phyloP scores from a whole-genome alignment of 1,140 invertebrate genomes.

The Drosophila ohnishii region DNA sequence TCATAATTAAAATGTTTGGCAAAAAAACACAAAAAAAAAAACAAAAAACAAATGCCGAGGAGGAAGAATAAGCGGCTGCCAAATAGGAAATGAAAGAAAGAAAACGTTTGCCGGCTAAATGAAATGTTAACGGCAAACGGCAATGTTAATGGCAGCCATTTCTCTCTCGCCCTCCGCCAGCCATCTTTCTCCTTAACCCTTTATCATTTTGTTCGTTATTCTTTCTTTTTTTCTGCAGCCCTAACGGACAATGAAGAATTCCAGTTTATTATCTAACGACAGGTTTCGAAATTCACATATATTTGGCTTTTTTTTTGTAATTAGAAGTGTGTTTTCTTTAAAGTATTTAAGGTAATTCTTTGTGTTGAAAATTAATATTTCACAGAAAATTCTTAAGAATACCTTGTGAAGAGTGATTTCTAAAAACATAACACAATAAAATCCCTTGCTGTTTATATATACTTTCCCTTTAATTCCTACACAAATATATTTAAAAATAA shows the following conservation, averaged over 20 bases:
- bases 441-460: not conserved
- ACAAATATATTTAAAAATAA: not conserved
- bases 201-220: slow-evolving; percentile 12
- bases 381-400: too few species aligned
- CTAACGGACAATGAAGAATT: slow-evolving; percentile 33
- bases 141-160: slow-evolving; percentile 63
- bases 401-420: too few species aligned
- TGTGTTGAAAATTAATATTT: too few species aligned
- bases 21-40: not conserved
- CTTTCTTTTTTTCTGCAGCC: not conserved
- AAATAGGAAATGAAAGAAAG: slow-evolving; percentile 43
- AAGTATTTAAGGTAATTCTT: too few species aligned
- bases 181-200: slow-evolving; percentile 4
- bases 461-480: fast-evolving
- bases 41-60: not conserved
- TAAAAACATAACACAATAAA: not conserved
- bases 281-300: slow-evolving; percentile 21
- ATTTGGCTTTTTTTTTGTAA: not conserved
- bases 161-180: slow-evolving; percentile 16
- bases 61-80: slow-evolving; percentile 32
- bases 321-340: too few species aligned
- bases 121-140: slow-evolving; percentile 68
- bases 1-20: slow-evolving; percentile 74
- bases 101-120: slow-evolving; percentile 66
- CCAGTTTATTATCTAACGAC: slow-evolving; percentile 49